phyloP scores from a whole-genome alignment of 37 sponge, comb jelly and placozoan species.

The Ephydatia muelleri region DNA sequence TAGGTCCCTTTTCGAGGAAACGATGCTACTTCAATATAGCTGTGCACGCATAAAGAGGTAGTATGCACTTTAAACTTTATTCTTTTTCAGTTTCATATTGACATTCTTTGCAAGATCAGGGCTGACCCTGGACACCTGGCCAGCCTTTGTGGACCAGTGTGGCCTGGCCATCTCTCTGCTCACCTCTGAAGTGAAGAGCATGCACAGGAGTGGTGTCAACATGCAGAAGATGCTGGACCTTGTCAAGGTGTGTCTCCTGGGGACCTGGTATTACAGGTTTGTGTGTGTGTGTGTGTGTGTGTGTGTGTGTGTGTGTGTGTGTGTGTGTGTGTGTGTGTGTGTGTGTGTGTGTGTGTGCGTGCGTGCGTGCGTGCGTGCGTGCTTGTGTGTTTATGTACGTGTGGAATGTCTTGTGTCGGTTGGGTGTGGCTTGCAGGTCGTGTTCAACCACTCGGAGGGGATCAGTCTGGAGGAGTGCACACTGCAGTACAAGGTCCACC shows the following conservation, averaged over 20 bases:
- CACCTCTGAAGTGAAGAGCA: conserved; percentile 14
- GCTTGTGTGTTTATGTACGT: too few relatives aligned
- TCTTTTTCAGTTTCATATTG: conserved; percentile 60
- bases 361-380: too few relatives aligned
- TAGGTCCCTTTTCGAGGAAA: too few relatives aligned
- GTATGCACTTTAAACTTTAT: too few relatives aligned
- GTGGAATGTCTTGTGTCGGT: too few relatives aligned
- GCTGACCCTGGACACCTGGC: conserved; percentile 31
- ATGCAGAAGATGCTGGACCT: conserved; percentile 70
- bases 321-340: neutral
- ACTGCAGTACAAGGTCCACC: conserved; percentile 64
- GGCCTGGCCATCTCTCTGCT: conserved; percentile 53
- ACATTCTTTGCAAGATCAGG: too few relatives aligned
- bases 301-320: neutral
- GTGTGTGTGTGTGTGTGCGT: too few relatives aligned
- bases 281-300: neutral
- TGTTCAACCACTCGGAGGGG: too few relatives aligned
- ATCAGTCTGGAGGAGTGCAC: too few relatives aligned
- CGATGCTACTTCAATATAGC: too few relatives aligned
- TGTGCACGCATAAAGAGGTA: too few relatives aligned
- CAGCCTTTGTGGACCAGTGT: conserved; percentile 54
- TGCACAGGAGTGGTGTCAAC: conserved; percentile 54
- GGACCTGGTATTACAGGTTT: neutral
- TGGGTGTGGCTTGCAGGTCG: too few relatives aligned
- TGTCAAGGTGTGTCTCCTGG: conserved; percentile 39